Evolutionary conservation across 1,140 invertebrate genomes (phyloP).

Genomic region (Wiebesia pumilae): DNA sequence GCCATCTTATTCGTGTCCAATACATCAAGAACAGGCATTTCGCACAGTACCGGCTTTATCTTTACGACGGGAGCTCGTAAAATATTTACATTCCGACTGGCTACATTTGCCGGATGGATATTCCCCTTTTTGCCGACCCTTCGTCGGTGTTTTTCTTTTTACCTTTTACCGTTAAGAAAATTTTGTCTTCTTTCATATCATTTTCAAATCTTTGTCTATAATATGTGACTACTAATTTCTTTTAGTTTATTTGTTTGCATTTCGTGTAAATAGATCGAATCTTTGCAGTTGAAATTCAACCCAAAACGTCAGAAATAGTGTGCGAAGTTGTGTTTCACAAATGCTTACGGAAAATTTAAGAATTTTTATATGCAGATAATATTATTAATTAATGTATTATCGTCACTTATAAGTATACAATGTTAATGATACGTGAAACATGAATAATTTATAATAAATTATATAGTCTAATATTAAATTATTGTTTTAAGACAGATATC

Average conservation of each 20-base stretch:
- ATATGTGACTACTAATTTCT: neutral
- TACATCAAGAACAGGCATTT: constrained; percentile 9
- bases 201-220: neutral
- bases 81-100: constrained; percentile 61
- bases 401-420: too few species aligned
- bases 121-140: constrained; percentile 14
- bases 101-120: constrained; percentile 56
- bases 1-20: neutral
- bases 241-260: neutral
- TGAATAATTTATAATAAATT: too few species aligned
- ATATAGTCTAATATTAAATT: too few species aligned
- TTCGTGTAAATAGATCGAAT: neutral
- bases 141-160: neutral
- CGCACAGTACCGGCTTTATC: constrained; percentile 55
- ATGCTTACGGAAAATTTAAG: too few species aligned
- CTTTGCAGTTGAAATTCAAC: neutral
- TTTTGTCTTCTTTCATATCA: neutral
- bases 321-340: too few species aligned
- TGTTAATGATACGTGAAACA: too few species aligned
- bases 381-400: too few species aligned
- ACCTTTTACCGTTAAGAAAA: neutral
- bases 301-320: neutral
- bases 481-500: too few species aligned
- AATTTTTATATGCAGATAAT: too few species aligned
- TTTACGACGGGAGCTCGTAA: constrained; percentile 58